Conservation (phyloP, 2,888 invertebrate species). For the Anoncus sp. region DNA sequence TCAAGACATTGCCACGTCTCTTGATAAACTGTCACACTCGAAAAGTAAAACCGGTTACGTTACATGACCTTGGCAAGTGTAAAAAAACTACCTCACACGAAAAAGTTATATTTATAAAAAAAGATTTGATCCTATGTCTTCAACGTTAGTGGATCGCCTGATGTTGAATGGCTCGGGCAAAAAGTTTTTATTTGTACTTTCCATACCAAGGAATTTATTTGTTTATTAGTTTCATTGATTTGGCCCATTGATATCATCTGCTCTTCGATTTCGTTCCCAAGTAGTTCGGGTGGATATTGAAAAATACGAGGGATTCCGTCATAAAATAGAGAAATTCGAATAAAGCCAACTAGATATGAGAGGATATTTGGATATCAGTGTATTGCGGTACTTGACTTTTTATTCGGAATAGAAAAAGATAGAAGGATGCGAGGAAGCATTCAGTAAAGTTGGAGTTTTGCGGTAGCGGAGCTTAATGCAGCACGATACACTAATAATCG, state of each 20-base stretch:
- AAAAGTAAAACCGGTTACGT: not conserved
- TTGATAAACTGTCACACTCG: not conserved
- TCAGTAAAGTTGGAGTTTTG: conserved; percentile 11
- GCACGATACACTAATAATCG: conserved; percentile 27
- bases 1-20: no score
- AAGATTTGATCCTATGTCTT: no score
- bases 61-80: not conserved
- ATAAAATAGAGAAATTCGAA: not conserved
- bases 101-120: no score
- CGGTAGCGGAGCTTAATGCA: conserved; percentile 5
- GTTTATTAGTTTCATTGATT: not conserved
- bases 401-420: not conserved
- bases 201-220: not conserved
- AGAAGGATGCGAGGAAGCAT: not conserved
- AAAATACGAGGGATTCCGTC: not conserved
- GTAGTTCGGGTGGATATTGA: not conserved
- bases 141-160: no score
- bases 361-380: conserved; percentile 8
- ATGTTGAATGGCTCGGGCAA: no score
- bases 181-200: no score
- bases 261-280: not conserved
- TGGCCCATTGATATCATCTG: not conserved
- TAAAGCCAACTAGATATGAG: not conserved
- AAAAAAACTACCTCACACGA: no score
- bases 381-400: not conserved